phyloP scores from a whole-genome alignment of 2,797 vertebrate genomes.

The Melanotaenia maccullochi region DNA sequence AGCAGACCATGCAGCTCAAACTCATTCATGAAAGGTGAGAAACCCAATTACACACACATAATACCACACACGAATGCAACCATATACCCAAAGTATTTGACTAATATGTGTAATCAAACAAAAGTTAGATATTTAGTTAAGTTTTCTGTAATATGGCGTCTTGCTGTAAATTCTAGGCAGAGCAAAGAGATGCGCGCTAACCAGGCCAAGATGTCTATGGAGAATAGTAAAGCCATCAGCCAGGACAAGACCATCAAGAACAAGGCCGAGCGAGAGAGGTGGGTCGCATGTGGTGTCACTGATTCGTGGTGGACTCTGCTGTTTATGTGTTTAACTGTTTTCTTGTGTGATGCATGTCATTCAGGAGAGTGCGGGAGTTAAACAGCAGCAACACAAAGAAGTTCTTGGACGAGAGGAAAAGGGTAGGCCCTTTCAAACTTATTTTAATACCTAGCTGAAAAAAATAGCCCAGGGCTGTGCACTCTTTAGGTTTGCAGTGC shows the following conservation, averaged over 20 bases:
- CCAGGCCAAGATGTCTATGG: slow-evolving; percentile 99
- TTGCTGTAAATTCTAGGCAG: slow-evolving; percentile 81
- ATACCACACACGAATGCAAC: slow-evolving; percentile 1
- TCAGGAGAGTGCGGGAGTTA: slow-evolving; percentile 93
- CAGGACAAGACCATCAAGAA: slow-evolving; percentile 99
- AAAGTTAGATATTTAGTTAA: not conserved
- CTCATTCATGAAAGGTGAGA: slow-evolving; percentile 93
- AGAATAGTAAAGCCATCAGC: slow-evolving; percentile 99
- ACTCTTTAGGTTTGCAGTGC: not conserved
- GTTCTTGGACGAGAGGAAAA: slow-evolving; percentile 97
- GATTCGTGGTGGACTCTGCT: not conserved
- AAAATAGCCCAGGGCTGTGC: not conserved
- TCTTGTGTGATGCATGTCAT: not conserved
- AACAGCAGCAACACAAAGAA: slow-evolving; percentile 99
- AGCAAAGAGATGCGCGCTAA: slow-evolving; percentile 99
- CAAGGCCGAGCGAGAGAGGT: slow-evolving; percentile 98
- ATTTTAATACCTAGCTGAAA: not conserved
- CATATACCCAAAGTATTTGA: not conserved
- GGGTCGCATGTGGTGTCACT: slow-evolving; percentile 30
- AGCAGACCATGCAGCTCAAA: slow-evolving; percentile 94
- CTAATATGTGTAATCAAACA: not conserved
- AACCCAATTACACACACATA: not conserved
- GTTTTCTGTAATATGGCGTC: not conserved
- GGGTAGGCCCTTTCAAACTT: slow-evolving; percentile 81
- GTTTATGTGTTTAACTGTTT: not conserved